A percentile compares a stretch with the other conserved stretches of the same genome.
phyloP scores from a whole-genome alignment of 2,888 invertebrate species.

The Teleogryllus oceanicus region DNA sequence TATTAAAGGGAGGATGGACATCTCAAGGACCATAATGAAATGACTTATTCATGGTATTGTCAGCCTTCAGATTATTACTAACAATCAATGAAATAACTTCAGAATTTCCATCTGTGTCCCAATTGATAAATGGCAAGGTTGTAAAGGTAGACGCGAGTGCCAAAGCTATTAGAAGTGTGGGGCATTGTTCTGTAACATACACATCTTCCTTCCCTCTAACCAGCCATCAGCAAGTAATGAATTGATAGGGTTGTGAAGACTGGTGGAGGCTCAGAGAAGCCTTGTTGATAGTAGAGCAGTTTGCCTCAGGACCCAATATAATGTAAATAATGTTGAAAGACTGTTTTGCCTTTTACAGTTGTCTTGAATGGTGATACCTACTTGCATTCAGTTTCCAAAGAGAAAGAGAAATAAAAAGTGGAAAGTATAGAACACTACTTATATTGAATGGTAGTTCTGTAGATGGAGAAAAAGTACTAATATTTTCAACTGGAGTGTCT shows the following conservation, averaged over 20 bases:
- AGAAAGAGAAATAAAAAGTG: background rate
- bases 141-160: too few relatives aligned
- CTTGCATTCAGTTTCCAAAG: background rate
- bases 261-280: background rate
- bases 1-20: background rate
- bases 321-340: background rate
- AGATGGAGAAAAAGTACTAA: constrained; percentile 20
- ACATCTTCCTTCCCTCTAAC: background rate
- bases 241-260: background rate
- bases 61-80: too few relatives aligned
- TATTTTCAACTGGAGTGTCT: constrained; percentile 20
- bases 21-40: background rate
- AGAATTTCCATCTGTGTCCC: too few relatives aligned
- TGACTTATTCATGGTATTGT: too few relatives aligned
- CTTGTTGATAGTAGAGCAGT: background rate
- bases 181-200: background rate
- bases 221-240: background rate
- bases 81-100: too few relatives aligned
- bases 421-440: background rate
- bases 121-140: too few relatives aligned
- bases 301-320: background rate
- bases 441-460: constrained; percentile 20
- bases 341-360: constrained; percentile 18
- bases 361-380: background rate
- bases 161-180: too few relatives aligned